These are phyloP conservation scores for Cherax destructor DNA, from an alignment of 1,140 invertebrate species.

Conservation along the genomic window DNA sequence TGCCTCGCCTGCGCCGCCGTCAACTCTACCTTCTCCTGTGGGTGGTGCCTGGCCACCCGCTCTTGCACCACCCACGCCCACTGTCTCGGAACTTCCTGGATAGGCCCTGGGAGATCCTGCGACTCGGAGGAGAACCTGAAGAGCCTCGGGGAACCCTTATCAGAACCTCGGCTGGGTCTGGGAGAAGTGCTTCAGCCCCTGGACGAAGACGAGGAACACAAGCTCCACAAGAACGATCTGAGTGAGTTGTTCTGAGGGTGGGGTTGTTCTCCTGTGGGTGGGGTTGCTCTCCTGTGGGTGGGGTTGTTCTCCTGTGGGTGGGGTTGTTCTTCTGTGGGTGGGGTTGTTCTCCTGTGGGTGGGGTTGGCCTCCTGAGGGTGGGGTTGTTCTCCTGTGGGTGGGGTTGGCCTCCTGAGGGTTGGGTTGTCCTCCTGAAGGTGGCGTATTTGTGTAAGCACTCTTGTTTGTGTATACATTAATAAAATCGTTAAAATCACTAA, in stretches of 20 bases:
- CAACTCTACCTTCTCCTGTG: constrained; percentile 39
- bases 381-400: too few relatives aligned
- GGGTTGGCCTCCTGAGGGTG: too few relatives aligned
- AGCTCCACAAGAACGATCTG: neutral
- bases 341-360: too few relatives aligned
- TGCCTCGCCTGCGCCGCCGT: constrained; percentile 37
- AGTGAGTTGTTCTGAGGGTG: neutral
- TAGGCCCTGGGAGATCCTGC: constrained; percentile 17
- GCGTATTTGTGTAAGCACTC: too few relatives aligned
- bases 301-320: too few relatives aligned
- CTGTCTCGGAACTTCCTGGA: constrained; percentile 26
- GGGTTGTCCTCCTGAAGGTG: too few relatives aligned
- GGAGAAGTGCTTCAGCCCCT: neutral
- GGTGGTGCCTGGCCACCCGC: constrained; percentile 26
- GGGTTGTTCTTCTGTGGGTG: too few relatives aligned
- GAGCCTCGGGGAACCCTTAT: neutral
- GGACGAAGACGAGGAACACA: neutral
- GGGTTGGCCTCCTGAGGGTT: too few relatives aligned
- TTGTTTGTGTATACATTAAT: too few relatives aligned
- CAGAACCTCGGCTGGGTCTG: neutral
- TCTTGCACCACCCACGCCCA: constrained; percentile 39
- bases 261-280: too few relatives aligned
- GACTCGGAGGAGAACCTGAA: constrained; percentile 31
- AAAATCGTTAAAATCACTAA: too few relatives aligned
- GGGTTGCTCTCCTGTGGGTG: too few relatives aligned